Base-by-base conservation (phyloP, 35 echinoderm and acorn worm genomes). In the Holothuria glaberrima region DNA sequence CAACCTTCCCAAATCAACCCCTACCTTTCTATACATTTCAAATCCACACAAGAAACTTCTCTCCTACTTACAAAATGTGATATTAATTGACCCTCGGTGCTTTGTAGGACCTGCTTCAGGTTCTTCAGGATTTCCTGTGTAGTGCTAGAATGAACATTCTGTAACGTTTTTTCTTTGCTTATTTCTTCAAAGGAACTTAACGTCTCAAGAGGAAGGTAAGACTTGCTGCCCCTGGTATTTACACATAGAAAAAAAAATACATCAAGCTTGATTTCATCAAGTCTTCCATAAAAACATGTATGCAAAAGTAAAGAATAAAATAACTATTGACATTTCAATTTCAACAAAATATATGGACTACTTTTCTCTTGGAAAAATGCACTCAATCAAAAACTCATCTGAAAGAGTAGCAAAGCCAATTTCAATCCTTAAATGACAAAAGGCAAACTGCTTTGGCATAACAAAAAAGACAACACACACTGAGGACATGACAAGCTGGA, bases 51-150 rank as follows among this genome's bases (percentile, higher is more conserved):
- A 22, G 66, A 69, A 27, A 68, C 60, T 68, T 7, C 72, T n/a
- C 21, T 6, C 12, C 16, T 31, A 48, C 82, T 92, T 80, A 99
- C 97, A 58, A 93, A 71, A 66, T 99, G 97, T 19, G 97, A 99
- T 21, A 99, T 91, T 16, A 91, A 70, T 45, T 92, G 88, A 21
- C 97, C 97, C 76, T 95, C 93, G 4, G 97, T 91, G 67, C 92
- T 89, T 58, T 90, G 69, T 22, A 99, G 48, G 13, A 95, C 93
- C 44, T 82, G 88, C 86, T 95, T 94, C 17, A 93, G 74, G 56
- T 88, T 68, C 76, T 79, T 80, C 3, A 96, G 78, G 30, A 96
- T 93, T 17, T 80, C 86, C 26, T 69, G 61, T 18, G 58, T 87
- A 36, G 67, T 34, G 6, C 36, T 50, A 9, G 34, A 62, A 52